phyloP scores from a whole-genome alignment of 2,113 vertebrate genomes.

The Peromyscus leucopus region DNA sequence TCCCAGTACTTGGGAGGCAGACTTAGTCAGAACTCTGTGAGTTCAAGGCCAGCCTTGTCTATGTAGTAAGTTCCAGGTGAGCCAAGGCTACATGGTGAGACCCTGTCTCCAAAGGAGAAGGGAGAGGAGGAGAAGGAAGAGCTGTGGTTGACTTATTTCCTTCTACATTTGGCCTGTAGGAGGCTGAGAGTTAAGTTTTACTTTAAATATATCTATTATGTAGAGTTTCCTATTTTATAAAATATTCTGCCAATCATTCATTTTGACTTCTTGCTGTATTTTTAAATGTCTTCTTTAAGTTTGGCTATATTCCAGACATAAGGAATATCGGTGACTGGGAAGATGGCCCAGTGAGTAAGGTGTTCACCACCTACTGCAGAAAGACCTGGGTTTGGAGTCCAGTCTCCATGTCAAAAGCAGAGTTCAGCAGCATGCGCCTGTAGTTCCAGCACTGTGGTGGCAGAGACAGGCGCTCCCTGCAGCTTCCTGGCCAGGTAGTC shows the following conservation, averaged over 20 bases:
- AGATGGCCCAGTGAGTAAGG: background rate
- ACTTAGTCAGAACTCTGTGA: background rate
- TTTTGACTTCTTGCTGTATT: background rate
- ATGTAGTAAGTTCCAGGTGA: background rate
- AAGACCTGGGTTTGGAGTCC: background rate
- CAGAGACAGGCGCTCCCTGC: background rate
- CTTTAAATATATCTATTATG: background rate
- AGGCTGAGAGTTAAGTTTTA: slow-evolving; percentile 23
- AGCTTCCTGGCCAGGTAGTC: background rate
- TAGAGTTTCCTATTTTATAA: background rate
- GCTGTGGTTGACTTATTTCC: background rate
- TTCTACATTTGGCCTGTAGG: background rate
- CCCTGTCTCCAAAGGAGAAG: background rate
- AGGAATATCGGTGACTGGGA: background rate
- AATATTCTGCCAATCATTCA: background rate
- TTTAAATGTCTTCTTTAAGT: background rate
- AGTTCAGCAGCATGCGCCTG: background rate
- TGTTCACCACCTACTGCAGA: background rate
- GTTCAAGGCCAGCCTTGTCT: background rate
- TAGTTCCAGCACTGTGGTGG: background rate
- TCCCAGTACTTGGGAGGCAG: background rate
- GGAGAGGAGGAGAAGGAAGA: background rate
- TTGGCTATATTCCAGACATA: background rate
- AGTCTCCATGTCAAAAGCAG: background rate
- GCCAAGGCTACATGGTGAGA: background rate